Conservation (phyloP, 2,797 vertebrate genomes). For the Phaenicophaeus curvirostris region DNA sequence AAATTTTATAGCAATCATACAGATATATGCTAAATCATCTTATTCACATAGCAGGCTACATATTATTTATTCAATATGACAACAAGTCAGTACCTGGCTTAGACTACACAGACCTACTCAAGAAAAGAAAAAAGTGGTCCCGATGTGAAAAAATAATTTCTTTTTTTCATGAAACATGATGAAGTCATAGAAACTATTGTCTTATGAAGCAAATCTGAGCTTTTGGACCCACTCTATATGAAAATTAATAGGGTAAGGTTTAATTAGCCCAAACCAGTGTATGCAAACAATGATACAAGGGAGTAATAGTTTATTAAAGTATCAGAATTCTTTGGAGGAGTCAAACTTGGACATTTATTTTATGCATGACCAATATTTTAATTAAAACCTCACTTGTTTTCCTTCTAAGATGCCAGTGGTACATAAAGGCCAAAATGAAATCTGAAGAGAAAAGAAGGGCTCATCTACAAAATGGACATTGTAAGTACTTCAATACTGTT, state of each 20-base stretch:
- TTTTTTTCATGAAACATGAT: background rate
- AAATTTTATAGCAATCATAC: background rate
- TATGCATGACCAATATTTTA: background rate
- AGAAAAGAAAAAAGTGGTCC: background rate
- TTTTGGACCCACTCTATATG: background rate
- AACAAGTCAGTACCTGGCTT: background rate
- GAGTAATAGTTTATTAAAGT: background rate
- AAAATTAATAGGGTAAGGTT: background rate
- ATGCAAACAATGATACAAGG: background rate
- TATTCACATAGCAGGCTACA: background rate
- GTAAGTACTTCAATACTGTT: slow-evolving; percentile 76
- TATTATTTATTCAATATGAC: background rate
- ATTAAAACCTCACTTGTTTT: slow-evolving; percentile 28
- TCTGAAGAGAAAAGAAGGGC: slow-evolving; percentile 95
- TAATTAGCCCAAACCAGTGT: background rate
- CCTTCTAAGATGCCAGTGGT: slow-evolving; percentile 91
- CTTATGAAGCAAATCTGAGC: background rate
- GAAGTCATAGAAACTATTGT: background rate
- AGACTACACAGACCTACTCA: background rate
- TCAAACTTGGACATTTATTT: background rate
- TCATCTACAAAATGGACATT: slow-evolving; percentile 89
- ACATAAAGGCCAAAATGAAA: slow-evolving; percentile 98
- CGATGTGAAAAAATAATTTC: background rate
- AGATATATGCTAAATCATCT: background rate
- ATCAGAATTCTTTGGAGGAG: background rate